A percentile compares a stretch with the other conserved stretches of the same genome.
Evolutionary conservation across 2,888 invertebrate species (phyloP).

Genomic region (Trissoscelio sp.): DNA sequence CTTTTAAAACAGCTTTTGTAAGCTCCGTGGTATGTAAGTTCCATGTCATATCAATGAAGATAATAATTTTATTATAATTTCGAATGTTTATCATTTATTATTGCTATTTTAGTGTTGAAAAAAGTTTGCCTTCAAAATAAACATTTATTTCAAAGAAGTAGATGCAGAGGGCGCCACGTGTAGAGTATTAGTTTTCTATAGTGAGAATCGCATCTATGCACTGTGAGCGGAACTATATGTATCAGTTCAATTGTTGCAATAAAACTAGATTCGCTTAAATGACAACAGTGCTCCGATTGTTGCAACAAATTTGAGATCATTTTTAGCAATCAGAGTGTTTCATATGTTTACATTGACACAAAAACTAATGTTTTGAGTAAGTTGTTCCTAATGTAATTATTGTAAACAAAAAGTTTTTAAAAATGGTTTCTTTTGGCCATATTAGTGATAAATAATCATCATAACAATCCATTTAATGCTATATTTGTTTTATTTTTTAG

Average conservation of each 20-base stretch:
- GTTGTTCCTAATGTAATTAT: slow-evolving; percentile 11
- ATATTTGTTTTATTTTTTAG: slow-evolving; percentile 8
- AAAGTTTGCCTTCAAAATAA: too few species aligned
- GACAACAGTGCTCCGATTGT: slow-evolving; percentile 4
- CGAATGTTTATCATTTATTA: too few species aligned
- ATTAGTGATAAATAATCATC: slow-evolving; percentile 11
- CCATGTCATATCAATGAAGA: too few species aligned
- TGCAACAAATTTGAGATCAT: slow-evolving; percentile 9
- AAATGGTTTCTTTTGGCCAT: slow-evolving; percentile 9
- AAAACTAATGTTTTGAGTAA: slow-evolving; percentile 13
- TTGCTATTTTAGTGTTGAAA: too few species aligned
- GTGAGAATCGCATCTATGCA: slow-evolving; percentile 11
- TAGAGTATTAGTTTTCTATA: slow-evolving; percentile 9
- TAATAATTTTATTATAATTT: too few species aligned
- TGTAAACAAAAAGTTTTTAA: slow-evolving; percentile 9
- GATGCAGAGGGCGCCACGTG: too few species aligned
- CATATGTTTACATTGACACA: slow-evolving; percentile 11
- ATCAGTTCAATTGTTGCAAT: slow-evolving; percentile 9
- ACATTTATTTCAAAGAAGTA: too few species aligned
- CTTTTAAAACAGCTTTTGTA: too few species aligned
- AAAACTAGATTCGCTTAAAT: slow-evolving; percentile 13
- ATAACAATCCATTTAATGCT: slow-evolving; percentile 11
- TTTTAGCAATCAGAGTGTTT: slow-evolving; percentile 11
- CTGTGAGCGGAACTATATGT: slow-evolving; percentile 9
- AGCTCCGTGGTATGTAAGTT: too few species aligned